Evolutionary conservation across 2,797 vertebrate genomes (phyloP).

Genomic region (Protosalanx chinensis): DNA sequence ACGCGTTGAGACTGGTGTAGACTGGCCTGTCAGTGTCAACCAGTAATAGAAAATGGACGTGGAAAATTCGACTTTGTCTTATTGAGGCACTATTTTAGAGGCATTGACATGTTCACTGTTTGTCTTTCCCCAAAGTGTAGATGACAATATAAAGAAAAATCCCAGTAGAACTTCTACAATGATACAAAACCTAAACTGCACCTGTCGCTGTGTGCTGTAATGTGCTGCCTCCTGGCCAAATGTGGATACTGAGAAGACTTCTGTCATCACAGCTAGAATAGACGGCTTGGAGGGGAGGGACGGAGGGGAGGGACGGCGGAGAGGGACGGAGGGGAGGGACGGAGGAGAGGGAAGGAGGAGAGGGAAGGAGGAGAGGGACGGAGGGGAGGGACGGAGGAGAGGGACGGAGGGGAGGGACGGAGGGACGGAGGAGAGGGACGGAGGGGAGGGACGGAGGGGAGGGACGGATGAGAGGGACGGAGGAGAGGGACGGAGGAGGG

Average conservation of each 20-base stretch:
- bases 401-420: too few species aligned
- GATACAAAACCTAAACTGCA: neutral
- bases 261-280: too few species aligned
- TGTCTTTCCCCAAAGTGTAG: too few species aligned
- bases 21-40: neutral
- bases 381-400: too few species aligned
- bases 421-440: too few species aligned
- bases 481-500: neutral
- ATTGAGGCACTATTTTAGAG: neutral
- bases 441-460: too few species aligned
- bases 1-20: neutral
- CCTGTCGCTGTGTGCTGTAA: neutral
- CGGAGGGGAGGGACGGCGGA: too few species aligned
- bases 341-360: too few species aligned
- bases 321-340: too few species aligned
- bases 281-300: constrained; percentile 9
- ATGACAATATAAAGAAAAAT: too few species aligned
- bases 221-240: neutral
- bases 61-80: neutral
- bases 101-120: neutral
- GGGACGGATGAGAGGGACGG: neutral
- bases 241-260: neutral
- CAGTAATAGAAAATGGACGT: neutral
- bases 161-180: neutral
- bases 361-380: too few species aligned